Conservation (phyloP, 2,888 invertebrate species). For the Schizotus pectinicornis region DNA sequence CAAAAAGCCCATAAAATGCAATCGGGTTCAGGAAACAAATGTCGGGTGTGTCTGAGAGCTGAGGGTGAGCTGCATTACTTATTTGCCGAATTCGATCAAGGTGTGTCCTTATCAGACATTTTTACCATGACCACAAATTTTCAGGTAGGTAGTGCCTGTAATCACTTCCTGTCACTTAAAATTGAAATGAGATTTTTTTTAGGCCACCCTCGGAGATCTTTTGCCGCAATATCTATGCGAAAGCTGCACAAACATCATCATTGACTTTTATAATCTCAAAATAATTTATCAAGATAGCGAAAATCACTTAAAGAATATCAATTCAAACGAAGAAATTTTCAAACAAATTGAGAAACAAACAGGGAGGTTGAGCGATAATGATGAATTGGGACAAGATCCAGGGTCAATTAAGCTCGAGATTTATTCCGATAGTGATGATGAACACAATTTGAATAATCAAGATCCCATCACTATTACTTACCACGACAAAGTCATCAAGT, state of each 20-base stretch:
- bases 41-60: slow-evolving; percentile 28
- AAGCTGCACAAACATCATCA: slow-evolving; percentile 33
- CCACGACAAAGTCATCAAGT: too few relatives aligned
- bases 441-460: too few relatives aligned
- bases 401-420: slow-evolving; percentile 1
- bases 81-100: slow-evolving; percentile 29
- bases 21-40: slow-evolving; percentile 29
- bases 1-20: slow-evolving; percentile 9
- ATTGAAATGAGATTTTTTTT: not conserved
- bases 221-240: slow-evolving; percentile 30
- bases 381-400: not conserved
- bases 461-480: too few relatives aligned
- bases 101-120: slow-evolving; percentile 26
- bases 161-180: not conserved
- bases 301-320: slow-evolving; percentile 21
- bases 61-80: slow-evolving; percentile 27
- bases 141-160: slow-evolving; percentile 18
- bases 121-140: slow-evolving; percentile 26
- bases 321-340: slow-evolving; percentile 3
- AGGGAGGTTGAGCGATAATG: not conserved
- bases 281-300: slow-evolving; percentile 32
- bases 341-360: slow-evolving; percentile 2
- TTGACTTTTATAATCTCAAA: slow-evolving; percentile 35
- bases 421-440: not conserved
- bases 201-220: slow-evolving; percentile 26